phyloP scores from a whole-genome alignment of 30 jellyfish, hydroid and myxozoan genomes.

The Chironex yamaguchii region DNA sequence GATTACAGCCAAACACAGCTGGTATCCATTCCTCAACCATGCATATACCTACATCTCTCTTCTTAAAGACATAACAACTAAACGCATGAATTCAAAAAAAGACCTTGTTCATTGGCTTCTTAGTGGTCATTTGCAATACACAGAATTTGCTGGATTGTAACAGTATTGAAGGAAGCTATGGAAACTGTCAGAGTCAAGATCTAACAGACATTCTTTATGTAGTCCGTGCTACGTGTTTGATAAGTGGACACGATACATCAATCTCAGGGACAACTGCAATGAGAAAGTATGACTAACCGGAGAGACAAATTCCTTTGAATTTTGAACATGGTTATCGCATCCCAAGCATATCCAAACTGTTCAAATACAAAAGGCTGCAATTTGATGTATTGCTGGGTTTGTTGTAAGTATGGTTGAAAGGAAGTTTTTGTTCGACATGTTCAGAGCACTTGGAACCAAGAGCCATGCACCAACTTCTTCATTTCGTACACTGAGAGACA shows the following conservation, averaged over 20 bases:
- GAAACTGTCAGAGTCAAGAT: slow-evolving; percentile 40
- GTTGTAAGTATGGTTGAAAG: slow-evolving; percentile 17
- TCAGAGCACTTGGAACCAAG: slow-evolving; percentile 3
- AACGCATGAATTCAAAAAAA: slow-evolving; percentile 12
- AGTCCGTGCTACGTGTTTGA: not conserved
- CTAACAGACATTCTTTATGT: slow-evolving; percentile 18
- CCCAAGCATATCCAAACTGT: not conserved
- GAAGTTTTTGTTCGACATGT: not conserved
- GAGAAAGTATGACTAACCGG: slow-evolving; percentile 11
- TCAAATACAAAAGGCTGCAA: slow-evolving; percentile 39
- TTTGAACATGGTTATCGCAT: slow-evolving; percentile 8
- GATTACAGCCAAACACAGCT: not conserved
- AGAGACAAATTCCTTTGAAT: not conserved
- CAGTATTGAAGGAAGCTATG: slow-evolving; percentile 6
- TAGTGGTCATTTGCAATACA: slow-evolving; percentile 24
- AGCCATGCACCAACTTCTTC: not conserved
- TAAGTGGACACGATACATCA: not conserved
- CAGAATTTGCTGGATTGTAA: slow-evolving; percentile 10
- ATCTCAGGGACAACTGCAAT: not conserved
- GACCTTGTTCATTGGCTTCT: slow-evolving; percentile 46
- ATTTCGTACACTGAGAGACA: slow-evolving; percentile 57
- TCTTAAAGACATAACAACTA: slow-evolving; percentile 4
- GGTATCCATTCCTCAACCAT: slow-evolving; percentile 11
- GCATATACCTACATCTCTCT: slow-evolving; percentile 13
- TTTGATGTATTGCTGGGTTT: slow-evolving; percentile 62